Evolutionary conservation across 37 sponge, comb jelly and placozoan genomes (phyloP), one percentile per base, ranked within the genome.

Genomic region (Halisarca cf. caerulea): DNA sequence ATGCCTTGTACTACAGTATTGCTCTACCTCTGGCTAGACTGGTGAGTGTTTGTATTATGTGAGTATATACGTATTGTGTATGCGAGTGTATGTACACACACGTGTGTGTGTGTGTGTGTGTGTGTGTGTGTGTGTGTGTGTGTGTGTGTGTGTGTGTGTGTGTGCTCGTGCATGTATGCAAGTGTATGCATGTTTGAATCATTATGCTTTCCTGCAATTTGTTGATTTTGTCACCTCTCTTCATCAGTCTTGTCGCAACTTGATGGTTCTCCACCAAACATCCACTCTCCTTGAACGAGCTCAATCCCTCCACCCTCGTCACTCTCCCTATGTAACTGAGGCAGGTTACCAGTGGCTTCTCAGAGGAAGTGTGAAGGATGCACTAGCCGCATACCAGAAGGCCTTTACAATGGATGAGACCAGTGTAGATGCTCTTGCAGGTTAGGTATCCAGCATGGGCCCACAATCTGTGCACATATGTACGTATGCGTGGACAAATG

Each of bases 281-380:
- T 69, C 41, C 20, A 88, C 96, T 20, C 83, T 98, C 33, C 66
- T 94, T 18, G 94, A 95, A 84, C 88, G 99, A 77, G 99, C 99
- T 17, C 80, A 88, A 45, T 83, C 92, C 23, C 82, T 98, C 25
- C 58, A 66, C 4, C 92, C 93, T 38, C 36, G 44, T 59, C 88
- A 83, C 51, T 35, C 94, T 18, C 61, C 53, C 8, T 98, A 98
- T 75, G 69, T 86, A 64, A 94, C 89, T 34, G 99, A 98, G 91
- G 45, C 79, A 59, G 96, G 80, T 59, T 87, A 96, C 60, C 90
- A 94, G 86, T 71, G 47, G 28, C 75, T 86, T 51, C 72, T 96
- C 78, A 85, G 61, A 47, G 91, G 91, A 0, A 77, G 92, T 25
- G 58, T 84, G 28, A 61, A 82, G 39, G 97, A 96, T 55, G 87